Base-by-base conservation (phyloP, 64 coral and sea anemone species). In the Montipora cactus region DNA sequence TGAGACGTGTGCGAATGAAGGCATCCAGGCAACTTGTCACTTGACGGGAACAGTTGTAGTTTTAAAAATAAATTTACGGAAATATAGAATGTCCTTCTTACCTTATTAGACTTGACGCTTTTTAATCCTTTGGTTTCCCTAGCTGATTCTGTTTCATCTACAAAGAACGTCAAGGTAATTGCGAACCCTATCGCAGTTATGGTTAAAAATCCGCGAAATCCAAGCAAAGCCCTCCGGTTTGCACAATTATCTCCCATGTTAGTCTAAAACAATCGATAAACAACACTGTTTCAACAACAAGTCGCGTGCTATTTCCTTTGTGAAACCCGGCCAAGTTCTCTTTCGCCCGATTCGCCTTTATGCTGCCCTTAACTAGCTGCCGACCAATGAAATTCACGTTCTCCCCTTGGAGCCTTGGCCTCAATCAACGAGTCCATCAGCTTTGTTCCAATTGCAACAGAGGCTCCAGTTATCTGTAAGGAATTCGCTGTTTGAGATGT, bases 401-500 rank as follows among this genome's bases (percentile, higher is more conserved):
- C n/a, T 15, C 19, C 82, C 22, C 16, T 22, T 70, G 19, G 82
- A 49, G 82, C 45, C 18, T 19, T n/a, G 37, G 5, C 47, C 14
- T 86, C 82, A 49, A 14, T 86, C 82, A 86, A 51, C 82, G 46
- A 45, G 7, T 50, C 0, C 18, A 23, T 49, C 12, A 86, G 66
- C 2, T 72, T 86, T 50, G 44, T 86, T 86, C 82, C 47, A 86
- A 86, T 86, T 86, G 82, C 5, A 23, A 86, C 82, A 48, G 3
- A 46, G 67, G 18, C 47, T 86, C 44, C 7, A 71, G 44, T 70
- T 86, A 72, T 86, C 82, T 71, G 47, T 23, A 44, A 22, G 62
- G 44, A 49, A 86, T 86, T 86, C 82, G 9, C 82, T n/a, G 82
- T 86, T 86, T 86, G 82, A 86, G 82, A 70, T 18, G 82, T 49